A percentile compares a stretch with the other conserved stretches of the same genome.
phyloP scores from a whole-genome alignment of 2,113 vertebrate species.

The Caretta caretta region DNA sequence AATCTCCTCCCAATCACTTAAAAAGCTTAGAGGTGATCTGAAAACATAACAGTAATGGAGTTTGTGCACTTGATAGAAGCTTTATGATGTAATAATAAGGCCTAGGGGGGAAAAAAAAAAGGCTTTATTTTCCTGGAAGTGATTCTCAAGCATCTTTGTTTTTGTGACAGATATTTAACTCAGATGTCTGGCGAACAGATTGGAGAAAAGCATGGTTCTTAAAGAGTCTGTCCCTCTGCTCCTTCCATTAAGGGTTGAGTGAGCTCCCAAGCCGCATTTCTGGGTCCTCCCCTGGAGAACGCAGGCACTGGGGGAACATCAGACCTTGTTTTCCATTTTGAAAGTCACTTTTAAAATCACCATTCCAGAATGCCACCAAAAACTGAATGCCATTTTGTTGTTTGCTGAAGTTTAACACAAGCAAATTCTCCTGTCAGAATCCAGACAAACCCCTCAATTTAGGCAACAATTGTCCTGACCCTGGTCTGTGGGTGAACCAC shows the following conservation, averaged over 20 bases:
- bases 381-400: not conserved
- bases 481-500: not conserved
- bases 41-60: not conserved
- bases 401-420: not conserved
- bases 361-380: not conserved
- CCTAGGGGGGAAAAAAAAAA: not conserved
- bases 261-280: not conserved
- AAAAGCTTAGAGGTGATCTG: not conserved
- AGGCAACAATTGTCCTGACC: not conserved
- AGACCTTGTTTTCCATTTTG: not conserved
- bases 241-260: not conserved
- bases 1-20: too few species aligned
- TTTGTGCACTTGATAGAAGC: not conserved
- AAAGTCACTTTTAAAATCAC: not conserved
- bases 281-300: not conserved
- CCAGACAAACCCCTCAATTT: not conserved
- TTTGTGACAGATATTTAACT: not conserved
- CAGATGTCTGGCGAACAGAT: not conserved
- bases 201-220: not conserved
- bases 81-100: not conserved
- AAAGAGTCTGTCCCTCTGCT: not conserved
- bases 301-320: not conserved
- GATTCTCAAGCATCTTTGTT: not conserved
- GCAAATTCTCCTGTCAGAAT: not conserved
- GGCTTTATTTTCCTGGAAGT: not conserved